Percentiles rank a stretch among this genome's conserved stretches.
phyloP scores from a whole-genome alignment of 2,113 vertebrate genomes.

The Oenanthe oenanthe region DNA sequence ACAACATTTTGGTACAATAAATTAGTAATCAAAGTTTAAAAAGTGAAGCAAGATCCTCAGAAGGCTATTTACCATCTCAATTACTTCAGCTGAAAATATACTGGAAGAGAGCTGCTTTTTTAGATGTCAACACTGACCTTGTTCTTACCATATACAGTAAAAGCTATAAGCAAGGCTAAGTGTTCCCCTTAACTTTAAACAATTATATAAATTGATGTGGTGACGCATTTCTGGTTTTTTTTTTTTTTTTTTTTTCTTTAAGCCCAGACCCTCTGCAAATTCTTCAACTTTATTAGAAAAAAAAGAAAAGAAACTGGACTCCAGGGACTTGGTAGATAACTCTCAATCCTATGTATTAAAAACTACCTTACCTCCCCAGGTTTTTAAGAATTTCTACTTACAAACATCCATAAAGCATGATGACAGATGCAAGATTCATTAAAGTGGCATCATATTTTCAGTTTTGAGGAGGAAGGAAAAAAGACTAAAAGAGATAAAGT shows the following conservation, averaged over 20 bases:
- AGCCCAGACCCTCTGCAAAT: neutral
- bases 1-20: neutral
- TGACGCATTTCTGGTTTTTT: neutral
- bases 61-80: constrained; percentile 54
- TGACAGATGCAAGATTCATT: neutral
- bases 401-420: neutral
- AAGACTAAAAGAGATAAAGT: neutral
- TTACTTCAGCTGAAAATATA: constrained; percentile 28
- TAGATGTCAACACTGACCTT: constrained; percentile 12
- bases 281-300: neutral
- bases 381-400: neutral
- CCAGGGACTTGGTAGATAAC: neutral
- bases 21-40: neutral
- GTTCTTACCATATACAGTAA: constrained; percentile 69
- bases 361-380: neutral
- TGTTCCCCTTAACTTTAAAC: constrained; percentile 35
- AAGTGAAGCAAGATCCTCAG: constrained; percentile 7
- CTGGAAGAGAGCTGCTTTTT: neutral
- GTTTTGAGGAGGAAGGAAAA: neutral
- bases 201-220: constrained; percentile 13
- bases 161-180: constrained; percentile 17
- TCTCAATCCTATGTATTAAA: neutral
- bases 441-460: neutral
- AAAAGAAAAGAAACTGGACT: neutral
- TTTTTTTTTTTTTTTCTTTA: neutral